Conservation (phyloP, 2,113 vertebrate genomes). For the Danio rerio region GRCz12tu NC_133182.1:904001-904500, state of each 20-base stretch:
- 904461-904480: neutral
- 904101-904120: neutral
- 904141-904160: constrained; percentile 14
- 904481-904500: constrained; percentile 3
- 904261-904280: constrained; percentile 1
- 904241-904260: constrained; percentile 28
- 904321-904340: too few species aligned
- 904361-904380: neutral
- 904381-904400: too few species aligned
- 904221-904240: neutral
- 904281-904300: neutral
- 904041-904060: too few species aligned
- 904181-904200: constrained; percentile 38
- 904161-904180: constrained; percentile 45
- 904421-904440: too few species aligned
- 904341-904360: neutral
- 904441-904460: neutral
- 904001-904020: too few species aligned
- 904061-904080: too few species aligned
- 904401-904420: neutral
- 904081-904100: neutral
- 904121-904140: neutral
- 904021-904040: too few species aligned
- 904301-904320: too few species aligned
- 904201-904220: constrained; percentile 1